Percentiles rank a stretch among this genome's conserved stretches.
Evolutionary conservation across 2,888 invertebrate species (phyloP).

Genomic region (Autographa pulchrina): DNA sequence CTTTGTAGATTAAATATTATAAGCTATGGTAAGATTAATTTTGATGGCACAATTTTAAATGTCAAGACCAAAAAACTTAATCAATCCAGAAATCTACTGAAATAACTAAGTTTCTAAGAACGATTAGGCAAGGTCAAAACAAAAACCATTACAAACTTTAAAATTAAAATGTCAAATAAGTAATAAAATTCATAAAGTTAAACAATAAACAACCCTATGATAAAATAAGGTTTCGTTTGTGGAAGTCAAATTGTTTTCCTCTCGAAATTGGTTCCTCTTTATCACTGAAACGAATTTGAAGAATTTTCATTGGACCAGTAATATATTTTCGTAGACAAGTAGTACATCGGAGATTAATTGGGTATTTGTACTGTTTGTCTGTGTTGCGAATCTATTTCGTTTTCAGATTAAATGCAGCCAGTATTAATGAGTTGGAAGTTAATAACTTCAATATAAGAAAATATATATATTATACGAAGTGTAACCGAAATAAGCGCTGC

Average conservation of each 20-base stretch:
- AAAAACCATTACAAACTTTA: neutral
- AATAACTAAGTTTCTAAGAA: too few species aligned
- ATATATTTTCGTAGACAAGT: slow-evolving; percentile 58
- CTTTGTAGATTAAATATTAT: too few species aligned
- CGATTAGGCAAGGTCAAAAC: too few species aligned
- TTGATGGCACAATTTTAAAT: too few species aligned
- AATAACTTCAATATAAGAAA: too few species aligned
- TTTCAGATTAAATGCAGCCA: neutral
- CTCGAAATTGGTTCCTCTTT: slow-evolving; percentile 45
- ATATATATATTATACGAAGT: too few species aligned
- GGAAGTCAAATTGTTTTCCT: slow-evolving; percentile 28
- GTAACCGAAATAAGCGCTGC: too few species aligned
- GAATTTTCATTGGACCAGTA: slow-evolving; percentile 61
- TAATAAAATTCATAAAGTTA: slow-evolving; percentile 18
- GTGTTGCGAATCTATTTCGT: neutral
- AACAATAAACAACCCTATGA: slow-evolving; percentile 20
- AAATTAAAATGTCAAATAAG: slow-evolving; percentile 1
- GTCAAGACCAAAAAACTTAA: too few species aligned
- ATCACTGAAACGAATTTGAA: slow-evolving; percentile 47
- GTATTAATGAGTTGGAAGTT: neutral
- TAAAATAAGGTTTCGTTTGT: slow-evolving; percentile 25
- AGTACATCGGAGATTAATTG: slow-evolving; percentile 27
- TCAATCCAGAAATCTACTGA: too few species aligned
- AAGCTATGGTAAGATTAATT: too few species aligned
- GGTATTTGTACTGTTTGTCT: slow-evolving; percentile 10